Conservation (phyloP, 2,888 invertebrate species). For the Clitarchus hookeri region DNA sequence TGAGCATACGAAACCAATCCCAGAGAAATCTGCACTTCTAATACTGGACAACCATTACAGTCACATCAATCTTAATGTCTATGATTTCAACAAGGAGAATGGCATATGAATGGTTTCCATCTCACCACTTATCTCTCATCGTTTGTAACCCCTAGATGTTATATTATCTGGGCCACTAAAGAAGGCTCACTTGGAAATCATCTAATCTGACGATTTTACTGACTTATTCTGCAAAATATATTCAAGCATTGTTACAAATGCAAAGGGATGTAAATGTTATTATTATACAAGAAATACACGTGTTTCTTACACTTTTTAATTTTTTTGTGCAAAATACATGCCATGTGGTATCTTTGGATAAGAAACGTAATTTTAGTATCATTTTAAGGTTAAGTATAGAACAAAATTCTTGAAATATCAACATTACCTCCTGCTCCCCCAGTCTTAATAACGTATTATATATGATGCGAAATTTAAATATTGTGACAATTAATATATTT, state of each 20-base stretch:
- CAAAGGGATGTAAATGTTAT: not conserved
- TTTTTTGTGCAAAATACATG: no score
- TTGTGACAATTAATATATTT: no score
- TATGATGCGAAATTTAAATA: no score
- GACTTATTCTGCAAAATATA: not conserved
- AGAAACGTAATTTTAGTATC: no score
- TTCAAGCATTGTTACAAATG: not conserved
- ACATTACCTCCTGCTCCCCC: no score
- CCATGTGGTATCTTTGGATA: no score
- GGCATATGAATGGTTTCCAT: not conserved
- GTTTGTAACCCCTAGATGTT: not conserved
- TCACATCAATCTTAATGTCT: not conserved
- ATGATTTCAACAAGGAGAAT: not conserved
- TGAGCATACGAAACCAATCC: not conserved
- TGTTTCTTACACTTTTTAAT: no score
- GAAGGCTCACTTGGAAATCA: not conserved
- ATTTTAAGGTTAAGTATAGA: no score
- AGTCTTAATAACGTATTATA: no score
- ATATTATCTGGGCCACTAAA: not conserved
- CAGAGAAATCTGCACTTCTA: not conserved
- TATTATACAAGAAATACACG: no score
- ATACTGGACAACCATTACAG: conserved; percentile 12
- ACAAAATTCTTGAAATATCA: no score
- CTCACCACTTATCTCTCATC: not conserved
- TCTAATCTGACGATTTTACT: not conserved